Percentiles rank a stretch among this genome's conserved stretches.
These are phyloP conservation scores for Dendrophyllia cribrosa DNA, from an alignment of 64 coral and sea anemone species.

Conservation along the genomic window DNA sequence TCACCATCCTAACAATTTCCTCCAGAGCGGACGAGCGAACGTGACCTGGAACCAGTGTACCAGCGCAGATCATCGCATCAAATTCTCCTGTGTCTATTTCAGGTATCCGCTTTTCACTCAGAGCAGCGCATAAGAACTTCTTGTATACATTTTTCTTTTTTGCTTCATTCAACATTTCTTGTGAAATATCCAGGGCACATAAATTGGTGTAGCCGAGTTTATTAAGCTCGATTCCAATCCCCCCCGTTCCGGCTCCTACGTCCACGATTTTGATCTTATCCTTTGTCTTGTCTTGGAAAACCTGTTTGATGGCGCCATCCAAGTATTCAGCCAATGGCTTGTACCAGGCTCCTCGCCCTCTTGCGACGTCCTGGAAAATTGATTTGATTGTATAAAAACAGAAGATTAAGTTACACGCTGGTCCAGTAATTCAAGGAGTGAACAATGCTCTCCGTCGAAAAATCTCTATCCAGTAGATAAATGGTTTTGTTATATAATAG, in stretches of 20 bases:
- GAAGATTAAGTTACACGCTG: no score
- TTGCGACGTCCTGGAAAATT: no score
- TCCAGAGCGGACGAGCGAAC: not conserved
- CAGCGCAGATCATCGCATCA: conserved; percentile 41
- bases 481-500: no score
- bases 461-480: no score
- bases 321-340: no score
- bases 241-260: conserved; percentile 24
- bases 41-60: conserved; percentile 19
- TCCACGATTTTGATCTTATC: not conserved
- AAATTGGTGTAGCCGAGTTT: conserved; percentile 42
- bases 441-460: no score
- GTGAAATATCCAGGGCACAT: conserved; percentile 8
- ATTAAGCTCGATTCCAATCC: conserved; percentile 2
- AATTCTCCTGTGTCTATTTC: conserved; percentile 10
- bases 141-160: conserved; percentile 37
- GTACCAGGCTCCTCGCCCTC: no score
- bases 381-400: no score
- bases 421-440: no score
- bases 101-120: conserved; percentile 22
- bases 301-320: no score
- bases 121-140: conserved; percentile 9
- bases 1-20: conserved; percentile 35
- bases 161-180: conserved; percentile 48
- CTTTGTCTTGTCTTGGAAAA: no score